Evolutionary conservation across 2,797 vertebrate genomes (phyloP).

Genomic region (Oryzias sinensis): DNA sequence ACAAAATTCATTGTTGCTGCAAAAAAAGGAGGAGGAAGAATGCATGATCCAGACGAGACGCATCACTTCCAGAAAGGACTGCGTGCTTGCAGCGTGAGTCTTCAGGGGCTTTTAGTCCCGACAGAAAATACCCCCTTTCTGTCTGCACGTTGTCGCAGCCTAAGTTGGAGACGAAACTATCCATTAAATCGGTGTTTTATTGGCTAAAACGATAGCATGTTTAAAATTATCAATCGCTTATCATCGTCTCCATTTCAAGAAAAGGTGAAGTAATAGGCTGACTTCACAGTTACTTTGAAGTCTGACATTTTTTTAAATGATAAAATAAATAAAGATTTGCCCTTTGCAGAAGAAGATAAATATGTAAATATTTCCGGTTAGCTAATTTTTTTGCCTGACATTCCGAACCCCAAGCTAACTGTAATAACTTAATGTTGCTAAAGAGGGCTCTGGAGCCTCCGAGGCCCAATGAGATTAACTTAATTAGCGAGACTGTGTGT

Average conservation of each 20-base stretch:
- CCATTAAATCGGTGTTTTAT: too few species aligned
- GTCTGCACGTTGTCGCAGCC: too few species aligned
- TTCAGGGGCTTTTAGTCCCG: not conserved
- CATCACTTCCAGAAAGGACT: slow-evolving; percentile 59
- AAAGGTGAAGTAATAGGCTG: too few species aligned
- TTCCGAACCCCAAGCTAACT: slow-evolving; percentile 21
- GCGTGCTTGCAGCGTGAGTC: slow-evolving; percentile 47
- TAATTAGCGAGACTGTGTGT: slow-evolving; percentile 60
- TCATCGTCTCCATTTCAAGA: too few species aligned
- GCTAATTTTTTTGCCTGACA: not conserved
- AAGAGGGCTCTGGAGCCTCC: slow-evolving; percentile 24
- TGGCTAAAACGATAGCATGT: too few species aligned
- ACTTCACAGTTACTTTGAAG: too few species aligned
- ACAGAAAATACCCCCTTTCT: too few species aligned
- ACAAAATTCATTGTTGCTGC: slow-evolving; percentile 23
- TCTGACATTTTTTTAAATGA: not conserved
- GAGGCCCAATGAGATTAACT: slow-evolving; percentile 62
- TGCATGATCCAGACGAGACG: slow-evolving; percentile 38
- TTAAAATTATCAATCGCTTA: too few species aligned
- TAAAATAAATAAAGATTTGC: not conserved
- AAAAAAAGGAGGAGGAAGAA: slow-evolving; percentile 27
- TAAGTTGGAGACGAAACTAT: too few species aligned
- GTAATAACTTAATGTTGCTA: slow-evolving; percentile 42
- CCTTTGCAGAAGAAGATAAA: slow-evolving; percentile 2
- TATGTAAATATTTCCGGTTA: not conserved